phyloP scores from a whole-genome alignment of 2,888 invertebrate species.

The Brenthis daphne region DNA sequence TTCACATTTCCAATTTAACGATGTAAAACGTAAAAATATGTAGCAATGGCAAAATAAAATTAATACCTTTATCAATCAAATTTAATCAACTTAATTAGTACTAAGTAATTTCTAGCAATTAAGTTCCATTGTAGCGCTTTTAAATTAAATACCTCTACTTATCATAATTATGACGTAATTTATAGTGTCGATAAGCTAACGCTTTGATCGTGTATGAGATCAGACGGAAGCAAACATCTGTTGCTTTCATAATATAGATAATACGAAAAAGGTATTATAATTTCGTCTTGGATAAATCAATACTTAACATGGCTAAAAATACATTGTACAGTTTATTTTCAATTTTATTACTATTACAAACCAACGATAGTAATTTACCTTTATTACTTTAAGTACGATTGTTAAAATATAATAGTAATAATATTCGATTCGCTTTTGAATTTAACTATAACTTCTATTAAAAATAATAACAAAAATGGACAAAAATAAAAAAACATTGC shows the following conservation, averaged over 20 bases:
- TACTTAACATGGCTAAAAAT: slow-evolving; percentile 1
- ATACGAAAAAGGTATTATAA: slow-evolving; percentile 28
- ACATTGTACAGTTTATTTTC: not conserved
- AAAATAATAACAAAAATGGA: too few species aligned
- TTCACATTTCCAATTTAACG: too few species aligned
- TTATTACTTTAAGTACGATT: too few species aligned
- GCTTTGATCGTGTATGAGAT: slow-evolving; percentile 57
- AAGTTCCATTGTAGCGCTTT: slow-evolving; percentile 38
- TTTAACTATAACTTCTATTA: too few species aligned
- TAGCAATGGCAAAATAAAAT: slow-evolving; percentile 16
- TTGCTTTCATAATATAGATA: slow-evolving; percentile 35
- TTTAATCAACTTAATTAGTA: slow-evolving; percentile 34
- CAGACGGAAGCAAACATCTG: slow-evolving; percentile 47
- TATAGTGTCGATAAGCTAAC: slow-evolving; percentile 62
- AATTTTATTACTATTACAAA: slow-evolving; percentile 4
- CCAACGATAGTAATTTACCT: too few species aligned
- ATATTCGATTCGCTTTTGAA: too few species aligned
- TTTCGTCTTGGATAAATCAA: not conserved
- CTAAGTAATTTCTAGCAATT: slow-evolving; percentile 43
- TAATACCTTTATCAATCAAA: slow-evolving; percentile 26
- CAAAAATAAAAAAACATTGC: too few species aligned
- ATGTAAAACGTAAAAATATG: slow-evolving; percentile 10
- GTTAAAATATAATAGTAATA: too few species aligned
- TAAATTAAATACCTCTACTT: slow-evolving; percentile 42
- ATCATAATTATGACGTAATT: slow-evolving; percentile 65